phyloP scores from a whole-genome alignment of 1,140 invertebrate genomes.

The Metopolophium dirhodum region DNA sequence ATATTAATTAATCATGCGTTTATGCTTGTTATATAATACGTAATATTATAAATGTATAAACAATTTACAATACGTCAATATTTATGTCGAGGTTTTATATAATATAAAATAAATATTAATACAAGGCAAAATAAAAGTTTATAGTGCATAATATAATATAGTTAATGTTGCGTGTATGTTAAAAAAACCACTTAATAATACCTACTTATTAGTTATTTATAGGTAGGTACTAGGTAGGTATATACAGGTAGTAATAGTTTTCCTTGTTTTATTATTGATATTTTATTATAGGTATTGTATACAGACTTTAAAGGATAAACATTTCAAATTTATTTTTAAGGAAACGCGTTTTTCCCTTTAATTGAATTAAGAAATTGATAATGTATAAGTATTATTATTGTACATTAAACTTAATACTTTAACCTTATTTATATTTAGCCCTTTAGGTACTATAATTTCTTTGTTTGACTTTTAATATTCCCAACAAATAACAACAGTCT shows the following conservation, averaged over 20 bases:
- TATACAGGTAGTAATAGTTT: neutral
- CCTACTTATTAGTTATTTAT: neutral
- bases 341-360: neutral
- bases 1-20: neutral
- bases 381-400: neutral
- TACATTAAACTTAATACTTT: neutral
- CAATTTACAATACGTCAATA: neutral
- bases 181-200: neutral
- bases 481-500: neutral
- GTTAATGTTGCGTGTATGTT: neutral
- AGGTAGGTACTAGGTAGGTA: neutral
- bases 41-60: neutral
- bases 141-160: neutral
- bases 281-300: neutral
- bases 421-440: neutral
- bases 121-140: neutral
- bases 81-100: neutral
- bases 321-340: neutral
- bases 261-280: neutral
- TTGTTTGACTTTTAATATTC: neutral
- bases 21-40: neutral
- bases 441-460: neutral
- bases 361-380: neutral
- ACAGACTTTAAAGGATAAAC: neutral
- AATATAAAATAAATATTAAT: neutral